Conservation (phyloP, 2,797 vertebrate genomes). For the Emydoidea blandingii region DNA sequence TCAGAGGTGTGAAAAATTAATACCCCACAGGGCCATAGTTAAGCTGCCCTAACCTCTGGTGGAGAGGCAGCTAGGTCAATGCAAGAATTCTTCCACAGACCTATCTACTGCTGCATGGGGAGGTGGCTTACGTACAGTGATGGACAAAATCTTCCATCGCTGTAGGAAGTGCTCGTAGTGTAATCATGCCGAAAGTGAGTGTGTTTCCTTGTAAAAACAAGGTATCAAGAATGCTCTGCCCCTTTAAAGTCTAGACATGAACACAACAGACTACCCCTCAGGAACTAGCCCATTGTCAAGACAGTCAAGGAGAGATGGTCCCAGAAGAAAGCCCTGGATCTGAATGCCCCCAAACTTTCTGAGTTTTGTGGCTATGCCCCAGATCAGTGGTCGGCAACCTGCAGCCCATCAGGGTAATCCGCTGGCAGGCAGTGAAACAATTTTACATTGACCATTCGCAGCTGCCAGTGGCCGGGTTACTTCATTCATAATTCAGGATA, state of each 20-base stretch:
- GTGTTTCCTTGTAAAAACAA: neutral
- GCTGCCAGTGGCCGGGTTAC: neutral
- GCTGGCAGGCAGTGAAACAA: too few species aligned
- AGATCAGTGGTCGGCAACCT: neutral
- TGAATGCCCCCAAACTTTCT: neutral
- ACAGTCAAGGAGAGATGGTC: neutral
- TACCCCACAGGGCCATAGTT: neutral
- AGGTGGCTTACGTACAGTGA: neutral
- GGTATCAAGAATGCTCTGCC: neutral
- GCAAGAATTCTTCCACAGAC: neutral
- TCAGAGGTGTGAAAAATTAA: neutral
- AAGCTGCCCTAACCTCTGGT: neutral
- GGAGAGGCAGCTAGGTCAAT: neutral
- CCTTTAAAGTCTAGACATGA: too few species aligned
- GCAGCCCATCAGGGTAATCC: too few species aligned
- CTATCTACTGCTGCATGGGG: neutral
- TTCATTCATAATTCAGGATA: slow-evolving; percentile 1
- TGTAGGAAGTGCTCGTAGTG: neutral
- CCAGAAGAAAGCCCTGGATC: neutral
- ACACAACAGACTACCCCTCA: neutral
- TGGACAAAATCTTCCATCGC: neutral
- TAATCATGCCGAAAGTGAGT: neutral
- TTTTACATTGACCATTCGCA: too few species aligned
- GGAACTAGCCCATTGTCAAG: neutral
- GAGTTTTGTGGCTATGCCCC: slow-evolving; percentile 17